Evolutionary conservation across 2,797 vertebrate genomes (phyloP).

Genomic region (Tenualosa ilisha): DNA sequence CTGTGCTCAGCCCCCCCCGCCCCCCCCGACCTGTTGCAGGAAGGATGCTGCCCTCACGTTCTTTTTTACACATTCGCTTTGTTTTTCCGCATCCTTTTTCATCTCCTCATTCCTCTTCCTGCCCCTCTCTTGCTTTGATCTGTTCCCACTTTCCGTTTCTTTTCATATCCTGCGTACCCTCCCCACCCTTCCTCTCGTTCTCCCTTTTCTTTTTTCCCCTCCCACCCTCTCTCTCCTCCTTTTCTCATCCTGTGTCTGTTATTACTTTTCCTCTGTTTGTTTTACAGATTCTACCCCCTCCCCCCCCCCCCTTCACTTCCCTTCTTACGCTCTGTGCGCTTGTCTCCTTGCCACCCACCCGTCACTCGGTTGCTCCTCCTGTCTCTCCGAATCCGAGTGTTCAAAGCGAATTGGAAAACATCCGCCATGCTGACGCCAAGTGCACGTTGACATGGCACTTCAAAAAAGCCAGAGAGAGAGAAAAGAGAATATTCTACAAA

Average conservation of each 20-base stretch:
- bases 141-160: constrained; percentile 47
- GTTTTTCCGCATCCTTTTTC: constrained; percentile 54
- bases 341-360: constrained; percentile 47
- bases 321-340: constrained; percentile 37
- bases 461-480: neutral
- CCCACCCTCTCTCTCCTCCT: constrained; percentile 50
- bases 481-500: constrained; percentile 10
- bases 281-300: constrained; percentile 47
- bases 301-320: constrained; percentile 37
- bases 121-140: constrained; percentile 61
- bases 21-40: constrained; percentile 37
- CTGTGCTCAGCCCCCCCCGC: neutral
- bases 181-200: constrained; percentile 16
- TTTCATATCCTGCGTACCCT: constrained; percentile 44
- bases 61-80: constrained; percentile 28
- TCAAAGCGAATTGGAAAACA: constrained; percentile 18
- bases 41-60: constrained; percentile 30
- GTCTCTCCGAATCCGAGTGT: constrained; percentile 31
- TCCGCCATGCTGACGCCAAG: neutral
- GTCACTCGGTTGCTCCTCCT: constrained; percentile 40
- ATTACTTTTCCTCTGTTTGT: constrained; percentile 68
- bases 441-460: neutral
- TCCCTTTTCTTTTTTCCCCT: constrained; percentile 60
- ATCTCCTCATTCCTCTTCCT: constrained; percentile 58
- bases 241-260: constrained; percentile 55